Percentiles rank a stretch among this genome's conserved stretches.
phyloP scores from a whole-genome alignment of 2,888 invertebrate species.

The Hanleya hanleyi region DNA sequence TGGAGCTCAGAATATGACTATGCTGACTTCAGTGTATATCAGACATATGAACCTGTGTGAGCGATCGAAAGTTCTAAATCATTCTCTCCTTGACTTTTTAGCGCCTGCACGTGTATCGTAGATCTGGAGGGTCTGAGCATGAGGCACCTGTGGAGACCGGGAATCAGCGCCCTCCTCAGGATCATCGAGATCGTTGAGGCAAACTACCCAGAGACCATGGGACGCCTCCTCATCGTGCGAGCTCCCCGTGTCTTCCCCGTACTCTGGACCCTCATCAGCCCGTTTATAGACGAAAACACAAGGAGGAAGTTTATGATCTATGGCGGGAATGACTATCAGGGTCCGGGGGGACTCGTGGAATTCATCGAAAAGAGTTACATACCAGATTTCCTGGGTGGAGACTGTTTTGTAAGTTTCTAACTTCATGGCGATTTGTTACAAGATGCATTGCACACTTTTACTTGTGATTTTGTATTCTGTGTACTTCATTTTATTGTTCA shows the following conservation, averaged over 20 bases:
- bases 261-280: constrained; percentile 94
- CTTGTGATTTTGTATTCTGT: no score
- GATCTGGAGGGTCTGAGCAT: constrained; percentile 96
- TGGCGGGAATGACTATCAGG: constrained; percentile 90
- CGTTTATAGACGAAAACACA: constrained; percentile 96
- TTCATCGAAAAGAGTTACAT: constrained; percentile 89
- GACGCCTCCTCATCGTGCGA: constrained; percentile 89
- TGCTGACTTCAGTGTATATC: no score
- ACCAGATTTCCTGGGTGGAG: constrained; percentile 94
- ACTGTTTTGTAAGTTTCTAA: constrained; percentile 86
- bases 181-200: constrained; percentile 91
- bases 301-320: constrained; percentile 93
- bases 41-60: constrained; percentile 76
- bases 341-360: constrained; percentile 86
- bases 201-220: constrained; percentile 97
- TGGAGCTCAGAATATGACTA: no score
- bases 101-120: constrained; percentile 91
- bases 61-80: no score
- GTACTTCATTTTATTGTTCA: no score
- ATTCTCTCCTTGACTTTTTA: constrained; percentile 61
- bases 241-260: constrained; percentile 96
- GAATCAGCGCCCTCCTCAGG: constrained; percentile 80
- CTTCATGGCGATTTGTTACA: no score
- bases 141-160: constrained; percentile 96
- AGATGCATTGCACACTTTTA: no score